These are phyloP conservation scores for Meleagris gallopavo DNA, from an alignment of 2,113 vertebrate genomes.

Conservation along the genomic window DNA sequence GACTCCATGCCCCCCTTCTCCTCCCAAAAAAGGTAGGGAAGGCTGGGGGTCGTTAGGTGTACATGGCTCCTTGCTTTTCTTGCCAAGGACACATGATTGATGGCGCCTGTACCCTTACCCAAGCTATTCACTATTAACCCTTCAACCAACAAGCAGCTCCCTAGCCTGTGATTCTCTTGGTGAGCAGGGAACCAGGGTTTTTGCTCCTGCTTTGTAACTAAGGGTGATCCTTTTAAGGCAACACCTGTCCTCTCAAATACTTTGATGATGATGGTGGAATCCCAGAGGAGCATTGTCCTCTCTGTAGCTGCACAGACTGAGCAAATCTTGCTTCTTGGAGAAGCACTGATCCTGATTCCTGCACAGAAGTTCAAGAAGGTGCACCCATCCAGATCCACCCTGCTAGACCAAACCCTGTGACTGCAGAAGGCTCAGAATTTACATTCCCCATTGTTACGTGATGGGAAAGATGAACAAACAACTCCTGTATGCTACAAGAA, in stretches of 20 bases:
- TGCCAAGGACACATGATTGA: rapidly evolving
- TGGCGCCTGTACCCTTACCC: not conserved
- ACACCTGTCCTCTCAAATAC: not conserved
- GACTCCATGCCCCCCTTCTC: no score
- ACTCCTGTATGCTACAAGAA: not conserved
- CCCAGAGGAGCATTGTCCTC: not conserved
- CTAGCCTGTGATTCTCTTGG: rapidly evolving
- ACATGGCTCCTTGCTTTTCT: rapidly evolving
- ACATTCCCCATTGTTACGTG: not conserved
- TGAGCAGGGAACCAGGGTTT: not conserved
- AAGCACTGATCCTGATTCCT: not conserved
- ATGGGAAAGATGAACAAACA: not conserved
- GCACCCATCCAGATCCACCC: rapidly evolving
- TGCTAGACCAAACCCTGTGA: rapidly evolving
- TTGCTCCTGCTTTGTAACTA: not conserved
- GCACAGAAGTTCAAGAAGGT: not conserved
- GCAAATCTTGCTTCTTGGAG: not conserved
- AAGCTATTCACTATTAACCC: not conserved
- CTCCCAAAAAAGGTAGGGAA: no score
- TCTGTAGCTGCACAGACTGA: not conserved
- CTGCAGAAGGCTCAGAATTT: not conserved
- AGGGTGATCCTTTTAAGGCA: not conserved
- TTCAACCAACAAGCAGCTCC: not conserved
- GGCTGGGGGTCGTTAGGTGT: not conserved
- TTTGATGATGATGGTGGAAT: not conserved